Base-by-base conservation (phyloP, 2,113 vertebrate genomes). In the Sander vitreus region DNA sequence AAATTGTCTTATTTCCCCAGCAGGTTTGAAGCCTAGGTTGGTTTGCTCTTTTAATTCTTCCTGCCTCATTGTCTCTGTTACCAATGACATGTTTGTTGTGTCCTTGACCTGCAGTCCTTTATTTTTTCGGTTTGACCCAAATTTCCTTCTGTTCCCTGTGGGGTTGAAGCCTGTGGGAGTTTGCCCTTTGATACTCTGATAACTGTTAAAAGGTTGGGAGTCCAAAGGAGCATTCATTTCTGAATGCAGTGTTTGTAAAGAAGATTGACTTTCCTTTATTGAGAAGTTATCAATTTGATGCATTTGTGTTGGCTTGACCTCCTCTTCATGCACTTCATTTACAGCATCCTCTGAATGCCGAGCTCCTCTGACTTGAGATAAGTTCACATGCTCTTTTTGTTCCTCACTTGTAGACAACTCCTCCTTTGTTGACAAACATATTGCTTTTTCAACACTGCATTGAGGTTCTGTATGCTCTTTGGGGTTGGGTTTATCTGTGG, bases 81-180 rank as follows among this genome's bases (percentile, higher is more conserved):
- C 11, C 14, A 39, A 51, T 58, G 39, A 16, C 3, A 54, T 82
- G 65, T 63, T 4, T 53, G 50, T 36, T 43, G 50, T 63, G 7
- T 70, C 76, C 13, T 73, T 33, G 12, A 23, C 23, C 2, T 83
- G 54, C n/a, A 71, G 70, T 79, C 57, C 69, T 80, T 85, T 93
- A 72, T 36, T 54, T 71, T 67, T 89, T 19, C 88, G 63, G 18
- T 84, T 93, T 16, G 92, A 93, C 11, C 88, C 92, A 27, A 92
- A 64, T 80, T 92, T 92, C 55, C 87, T 87, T 77, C 76, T 90
- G 62, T 55, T 73, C 8, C 53, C 69, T 60, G 16, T 65, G 10
- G 53, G 5, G 8, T 64, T 77, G 36, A 63, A 59, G 23, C 1
- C 36, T 33, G 57, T 27, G 10, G 18, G 43, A 30, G 5, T 70